A percentile compares a stretch with the other conserved stretches of the same genome.
Conservation (phyloP, 2,888 invertebrate genomes). For the Latrodectus hesperus region DNA sequence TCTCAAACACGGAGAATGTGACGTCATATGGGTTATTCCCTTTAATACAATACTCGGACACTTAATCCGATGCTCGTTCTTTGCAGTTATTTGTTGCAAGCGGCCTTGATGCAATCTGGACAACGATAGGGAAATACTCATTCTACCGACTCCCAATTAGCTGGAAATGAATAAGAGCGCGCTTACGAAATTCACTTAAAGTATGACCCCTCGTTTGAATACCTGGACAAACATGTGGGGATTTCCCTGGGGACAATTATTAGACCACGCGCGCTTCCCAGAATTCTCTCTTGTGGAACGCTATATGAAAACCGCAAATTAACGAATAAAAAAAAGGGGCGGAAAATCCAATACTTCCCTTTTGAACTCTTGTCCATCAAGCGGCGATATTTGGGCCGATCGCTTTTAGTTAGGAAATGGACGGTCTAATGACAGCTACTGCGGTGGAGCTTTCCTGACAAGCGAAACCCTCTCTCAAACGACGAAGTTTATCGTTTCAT, state of each 20-base stretch:
- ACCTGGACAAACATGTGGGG: constrained; percentile 1
- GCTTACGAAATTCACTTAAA: not conserved
- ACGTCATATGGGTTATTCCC: constrained; percentile 14
- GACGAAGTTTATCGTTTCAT: not conserved
- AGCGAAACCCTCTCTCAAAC: not conserved
- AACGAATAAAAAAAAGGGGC: not conserved
- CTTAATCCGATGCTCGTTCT: not conserved
- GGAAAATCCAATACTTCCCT: constrained; percentile 22
- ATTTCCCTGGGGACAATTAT: constrained; percentile 5
- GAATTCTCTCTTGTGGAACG: constrained; percentile 30
- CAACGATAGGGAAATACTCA: not conserved
- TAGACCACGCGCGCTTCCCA: constrained; percentile 15
- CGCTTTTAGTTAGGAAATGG: not conserved
- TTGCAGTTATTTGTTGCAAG: not conserved
- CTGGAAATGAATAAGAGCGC: not conserved
- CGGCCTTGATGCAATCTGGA: not conserved
- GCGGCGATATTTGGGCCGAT: not conserved
- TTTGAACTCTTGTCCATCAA: not conserved
- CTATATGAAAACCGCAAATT: constrained; percentile 22
- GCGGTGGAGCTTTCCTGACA: too few species aligned
- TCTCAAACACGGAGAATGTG: not conserved
- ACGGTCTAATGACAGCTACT: too few species aligned
- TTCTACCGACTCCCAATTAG: not conserved
- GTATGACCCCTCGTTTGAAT: not conserved
- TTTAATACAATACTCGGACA: not conserved